Evolutionary conservation across 2,888 invertebrate genomes (phyloP), one percentile per base, ranked within the genome.

Genomic region (Melinopterus prodromus): DNA sequence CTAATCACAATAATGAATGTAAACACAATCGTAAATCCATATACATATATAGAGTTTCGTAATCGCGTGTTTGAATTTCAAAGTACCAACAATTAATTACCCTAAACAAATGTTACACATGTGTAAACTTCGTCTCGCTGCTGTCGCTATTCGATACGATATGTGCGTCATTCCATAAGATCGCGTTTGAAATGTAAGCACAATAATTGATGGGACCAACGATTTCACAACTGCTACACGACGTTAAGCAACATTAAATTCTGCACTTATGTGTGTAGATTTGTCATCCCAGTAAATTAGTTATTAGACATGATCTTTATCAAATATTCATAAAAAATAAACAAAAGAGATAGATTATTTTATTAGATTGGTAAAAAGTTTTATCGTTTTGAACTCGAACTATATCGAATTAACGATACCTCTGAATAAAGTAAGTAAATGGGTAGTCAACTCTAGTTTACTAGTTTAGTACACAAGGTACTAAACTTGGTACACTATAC

Each of bases 1-100:
- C 53, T 53, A 53, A 53, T 53, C 53, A 53, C 53, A 53, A 53
- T 53, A 26, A 12, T 53, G 5, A 53, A 53, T 53, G 53, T 53
- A 53, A 53, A 53, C 53, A 53, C 53, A 53, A 53, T 53, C 53
- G 53, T 53, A 53, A 53, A 53, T 53, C 53, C 53, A 53, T 53
- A 53, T 53, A 9, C 5, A 1, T 7, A 53, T 26, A 26, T 26
- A 26, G 26, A 26, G 26, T 53, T 53, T 53, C 53, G 53, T 53
- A 53, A 53, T 53, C 53, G 53, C 53, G 53, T 53, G 53, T 53
- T 53, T 53, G 53, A 53, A 53, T 53, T 53, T 53, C 53, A 53
- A 53, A 53, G 53, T 53, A 53, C 53, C 53, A 53, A 53, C 12
- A 53, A 53, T 53, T 53, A 53, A 53, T 53, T 53, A 53, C 53